Percentiles rank a stretch among this genome's conserved stretches.
Evolutionary conservation across 1,140 invertebrate species (phyloP).

Genomic region (Rhopalosiphum padi): DNA sequence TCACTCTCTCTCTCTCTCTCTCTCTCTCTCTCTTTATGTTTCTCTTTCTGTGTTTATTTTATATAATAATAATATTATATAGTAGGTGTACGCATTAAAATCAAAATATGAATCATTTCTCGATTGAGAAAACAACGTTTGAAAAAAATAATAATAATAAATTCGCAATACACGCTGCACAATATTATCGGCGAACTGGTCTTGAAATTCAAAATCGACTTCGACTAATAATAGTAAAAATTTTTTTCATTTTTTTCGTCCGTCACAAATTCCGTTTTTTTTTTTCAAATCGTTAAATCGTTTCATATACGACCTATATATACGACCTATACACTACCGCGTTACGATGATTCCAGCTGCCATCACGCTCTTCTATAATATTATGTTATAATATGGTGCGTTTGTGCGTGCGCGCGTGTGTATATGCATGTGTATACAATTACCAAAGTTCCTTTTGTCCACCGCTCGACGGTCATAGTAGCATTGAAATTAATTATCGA

Average conservation of each 20-base stretch:
- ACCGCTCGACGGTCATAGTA: neutral
- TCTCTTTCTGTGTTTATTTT: neutral
- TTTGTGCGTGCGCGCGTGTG: neutral
- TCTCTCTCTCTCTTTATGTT: neutral
- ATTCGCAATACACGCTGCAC: neutral
- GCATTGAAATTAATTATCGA: slow-evolving; percentile 13
- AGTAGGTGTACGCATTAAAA: neutral
- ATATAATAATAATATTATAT: neutral
- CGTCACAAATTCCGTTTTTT: neutral
- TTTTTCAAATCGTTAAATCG: neutral
- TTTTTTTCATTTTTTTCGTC: neutral
- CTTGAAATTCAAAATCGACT: neutral
- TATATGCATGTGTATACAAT: neutral
- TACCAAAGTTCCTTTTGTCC: neutral
- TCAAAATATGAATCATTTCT: neutral
- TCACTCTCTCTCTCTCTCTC: neutral
- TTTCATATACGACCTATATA: neutral
- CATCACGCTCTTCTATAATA: neutral
- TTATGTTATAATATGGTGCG: neutral
- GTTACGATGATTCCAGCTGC: neutral
- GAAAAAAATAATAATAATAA: neutral
- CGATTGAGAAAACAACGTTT: neutral
- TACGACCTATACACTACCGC: neutral
- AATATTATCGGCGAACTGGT: neutral
- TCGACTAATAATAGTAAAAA: neutral